Evolutionary conservation across 2,797 vertebrate species (phyloP).

Genomic region (Gobio occitaniae): DNA sequence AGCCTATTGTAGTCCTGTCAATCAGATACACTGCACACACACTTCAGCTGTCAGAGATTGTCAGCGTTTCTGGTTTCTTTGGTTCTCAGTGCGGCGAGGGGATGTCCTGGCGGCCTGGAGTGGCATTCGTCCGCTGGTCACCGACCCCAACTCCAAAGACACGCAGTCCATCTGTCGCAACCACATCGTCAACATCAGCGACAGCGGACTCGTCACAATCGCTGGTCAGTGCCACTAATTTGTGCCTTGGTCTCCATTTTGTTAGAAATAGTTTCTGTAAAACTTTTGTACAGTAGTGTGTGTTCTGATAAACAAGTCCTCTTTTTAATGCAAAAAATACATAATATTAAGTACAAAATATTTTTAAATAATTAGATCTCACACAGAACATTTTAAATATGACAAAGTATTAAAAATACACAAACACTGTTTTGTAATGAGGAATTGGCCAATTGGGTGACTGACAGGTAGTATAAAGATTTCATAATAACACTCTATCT

Average conservation of each 20-base stretch:
- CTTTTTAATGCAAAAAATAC: neutral
- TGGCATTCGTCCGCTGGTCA: constrained; percentile 95
- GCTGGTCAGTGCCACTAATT: constrained; percentile 82
- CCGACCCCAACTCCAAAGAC: constrained; percentile 91
- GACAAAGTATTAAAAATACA: neutral
- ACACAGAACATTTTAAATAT: neutral
- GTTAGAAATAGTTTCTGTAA: neutral
- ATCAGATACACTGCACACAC: neutral
- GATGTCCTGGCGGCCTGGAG: constrained; percentile 98
- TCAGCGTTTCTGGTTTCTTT: constrained; percentile 39
- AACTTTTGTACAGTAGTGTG: neutral
- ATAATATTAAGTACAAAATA: neutral
- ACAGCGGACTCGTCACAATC: constrained; percentile 91
- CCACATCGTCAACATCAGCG: constrained; percentile 88
- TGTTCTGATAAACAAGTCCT: neutral
- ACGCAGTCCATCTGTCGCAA: constrained; percentile 95
- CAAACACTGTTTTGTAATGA: constrained; percentile 1
- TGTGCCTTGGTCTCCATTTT: constrained; percentile 5
- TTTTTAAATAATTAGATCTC: too few species aligned
- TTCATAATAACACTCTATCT: neutral
- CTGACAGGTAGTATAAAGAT: neutral
- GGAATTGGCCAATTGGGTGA: neutral
- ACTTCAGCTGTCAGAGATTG: constrained; percentile 45
- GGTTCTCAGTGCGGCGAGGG: constrained; percentile 89
- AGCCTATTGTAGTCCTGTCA: constrained; percentile 33